Base-by-base conservation (phyloP, 2,888 invertebrate species). In the Dynastes maya region DNA sequence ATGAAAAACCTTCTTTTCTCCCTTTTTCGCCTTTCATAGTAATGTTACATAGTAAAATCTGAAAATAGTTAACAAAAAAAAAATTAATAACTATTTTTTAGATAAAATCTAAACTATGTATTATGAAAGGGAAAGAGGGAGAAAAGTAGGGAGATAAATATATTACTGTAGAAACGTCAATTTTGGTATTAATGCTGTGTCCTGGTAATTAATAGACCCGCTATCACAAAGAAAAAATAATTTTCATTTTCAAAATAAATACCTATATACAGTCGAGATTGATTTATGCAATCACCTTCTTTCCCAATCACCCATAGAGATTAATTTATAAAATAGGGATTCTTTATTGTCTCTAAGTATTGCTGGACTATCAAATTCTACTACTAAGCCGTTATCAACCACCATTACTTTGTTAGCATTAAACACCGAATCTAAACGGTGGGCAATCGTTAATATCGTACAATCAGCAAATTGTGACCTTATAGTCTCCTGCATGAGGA, bases 361-460 rank as follows among this genome's bases (percentile, higher is more conserved):
- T 84, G 91, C 91, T 0, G 97, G 96, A 82, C 93, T 92, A 1
- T 94, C 96, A 32, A 94, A 91, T 87, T 97, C 96, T 0, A 92
- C 91, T 86, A 94, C 90, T 45, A 49, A 92, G 0, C 96, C 96
- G 40, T 93, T 92, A 85, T 95, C 94, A 90, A 96, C 92, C n/a
- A 95, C 95, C 83, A 95, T 87, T 76, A 95, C 93, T 88, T 92
- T 91, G 89, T 95, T 94, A 0, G 94, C 94, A 88, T 96, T 95
- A 93, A 96, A 95, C 74, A 96, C 94, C 0, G 96, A 95, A 84
- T 95, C 92, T 5, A 96, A 90, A 37, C 96, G 91, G 88, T 96
- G 95, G 45, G 96, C 96, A 61, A 96, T 95, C 0, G 95, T 95
- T 49, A 96, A 90, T 51, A 96, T 95, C 0, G 95, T 95, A 86